Percentiles rank a stretch among this genome's conserved stretches.
Conservation (phyloP, 2,888 invertebrate genomes). For the Caenorhabditis sp. region DNA sequence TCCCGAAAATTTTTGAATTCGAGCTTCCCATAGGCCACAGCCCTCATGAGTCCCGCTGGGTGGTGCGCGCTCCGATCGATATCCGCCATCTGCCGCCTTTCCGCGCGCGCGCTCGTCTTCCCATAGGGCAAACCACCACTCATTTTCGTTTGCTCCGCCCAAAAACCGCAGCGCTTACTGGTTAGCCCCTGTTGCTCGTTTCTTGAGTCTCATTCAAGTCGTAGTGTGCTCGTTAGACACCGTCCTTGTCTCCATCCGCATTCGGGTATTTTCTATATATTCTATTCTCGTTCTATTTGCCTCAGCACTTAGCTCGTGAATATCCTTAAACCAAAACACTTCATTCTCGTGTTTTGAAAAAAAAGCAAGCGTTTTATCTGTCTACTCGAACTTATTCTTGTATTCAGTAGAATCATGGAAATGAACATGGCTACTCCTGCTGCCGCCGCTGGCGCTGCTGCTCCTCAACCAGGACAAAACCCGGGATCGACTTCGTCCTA, state of each 20-base stretch:
- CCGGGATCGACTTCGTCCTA: conserved; percentile 62
- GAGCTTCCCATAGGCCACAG: too few relatives aligned
- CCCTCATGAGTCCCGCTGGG: too few relatives aligned
- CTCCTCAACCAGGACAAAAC: conserved; percentile 55
- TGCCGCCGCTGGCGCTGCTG: conserved; percentile 32
- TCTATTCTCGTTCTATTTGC: too few relatives aligned
- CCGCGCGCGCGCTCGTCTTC: neutral
- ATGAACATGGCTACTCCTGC: conserved; percentile 46
- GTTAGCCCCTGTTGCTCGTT: too few relatives aligned
- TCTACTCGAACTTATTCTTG: neutral
- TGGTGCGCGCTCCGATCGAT: neutral
- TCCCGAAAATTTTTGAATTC: too few relatives aligned
- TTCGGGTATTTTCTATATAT: too few relatives aligned
- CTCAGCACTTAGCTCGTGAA: too few relatives aligned
- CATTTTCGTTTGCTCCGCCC: too few relatives aligned
- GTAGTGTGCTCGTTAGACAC: too few relatives aligned
- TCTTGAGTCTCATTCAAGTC: too few relatives aligned
- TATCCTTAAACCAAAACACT: conserved; percentile 8
- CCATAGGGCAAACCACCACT: neutral
- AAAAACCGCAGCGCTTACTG: too few relatives aligned
- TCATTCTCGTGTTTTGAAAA: neutral
- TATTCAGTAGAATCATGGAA: conserved; percentile 51
- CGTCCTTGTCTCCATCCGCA: too few relatives aligned
- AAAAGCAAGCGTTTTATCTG: neutral
- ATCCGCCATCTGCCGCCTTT: conserved; percentile 1